A percentile compares a stretch with the other conserved stretches of the same genome.
phyloP scores from a whole-genome alignment of 2,113 vertebrate species.

The Callipepla californica region DNA sequence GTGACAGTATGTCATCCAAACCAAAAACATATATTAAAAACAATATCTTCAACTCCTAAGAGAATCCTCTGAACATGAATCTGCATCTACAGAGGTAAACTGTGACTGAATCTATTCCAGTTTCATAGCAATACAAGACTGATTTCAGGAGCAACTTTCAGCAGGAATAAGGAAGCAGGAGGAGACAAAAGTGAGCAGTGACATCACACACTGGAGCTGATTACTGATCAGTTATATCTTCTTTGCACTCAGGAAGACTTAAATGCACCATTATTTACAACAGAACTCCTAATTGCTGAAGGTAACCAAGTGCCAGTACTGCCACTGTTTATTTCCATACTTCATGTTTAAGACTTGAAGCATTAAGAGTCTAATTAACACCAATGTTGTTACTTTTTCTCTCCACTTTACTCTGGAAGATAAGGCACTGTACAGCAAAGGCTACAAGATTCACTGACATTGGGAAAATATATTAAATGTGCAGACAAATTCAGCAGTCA shows the following conservation, averaged over 20 bases:
- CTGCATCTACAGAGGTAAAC: neutral
- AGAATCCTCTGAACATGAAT: neutral
- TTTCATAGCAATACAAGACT: neutral
- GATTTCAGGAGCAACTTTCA: neutral
- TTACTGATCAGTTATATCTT: neutral
- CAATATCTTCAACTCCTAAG: neutral
- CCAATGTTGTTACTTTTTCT: neutral
- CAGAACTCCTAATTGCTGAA: neutral
- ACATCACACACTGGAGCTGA: neutral
- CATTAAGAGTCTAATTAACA: neutral
- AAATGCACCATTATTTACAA: neutral
- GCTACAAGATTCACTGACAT: neutral
- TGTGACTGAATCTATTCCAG: neutral
- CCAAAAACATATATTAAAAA: neutral
- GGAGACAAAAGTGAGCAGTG: neutral
- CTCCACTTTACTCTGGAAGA: neutral
- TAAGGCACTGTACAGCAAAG: neutral
- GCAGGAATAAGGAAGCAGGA: neutral
- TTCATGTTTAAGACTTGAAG: neutral
- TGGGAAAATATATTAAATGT: neutral
- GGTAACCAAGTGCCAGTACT: neutral
- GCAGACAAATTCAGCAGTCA: neutral
- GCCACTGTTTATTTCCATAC: neutral
- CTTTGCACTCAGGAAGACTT: neutral
- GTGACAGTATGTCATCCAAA: neutral